These are phyloP conservation scores for Chinchilla lanigera DNA, from an alignment of 2,113 vertebrate genomes.

Conservation along the genomic window DNA sequence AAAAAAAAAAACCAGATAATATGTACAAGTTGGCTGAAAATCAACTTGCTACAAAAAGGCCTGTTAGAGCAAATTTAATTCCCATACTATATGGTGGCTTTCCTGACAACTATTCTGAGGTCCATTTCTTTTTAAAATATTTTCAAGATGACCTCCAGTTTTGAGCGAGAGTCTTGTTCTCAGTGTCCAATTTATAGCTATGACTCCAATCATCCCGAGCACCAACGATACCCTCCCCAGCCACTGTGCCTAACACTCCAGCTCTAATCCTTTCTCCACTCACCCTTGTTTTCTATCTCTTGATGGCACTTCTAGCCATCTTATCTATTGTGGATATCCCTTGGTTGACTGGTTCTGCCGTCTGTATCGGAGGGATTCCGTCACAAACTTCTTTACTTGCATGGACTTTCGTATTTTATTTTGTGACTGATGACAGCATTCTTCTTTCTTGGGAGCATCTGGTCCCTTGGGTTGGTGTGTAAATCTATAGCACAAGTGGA, in stretches of 20 bases:
- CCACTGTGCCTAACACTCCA: background rate
- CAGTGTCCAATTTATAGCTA: background rate
- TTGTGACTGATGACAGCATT: background rate
- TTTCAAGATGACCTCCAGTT: background rate
- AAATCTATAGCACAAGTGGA: background rate
- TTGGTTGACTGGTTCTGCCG: background rate
- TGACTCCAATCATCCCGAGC: background rate
- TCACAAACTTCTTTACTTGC: background rate
- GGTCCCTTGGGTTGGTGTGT: background rate
- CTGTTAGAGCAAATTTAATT: slow-evolving; percentile 1
- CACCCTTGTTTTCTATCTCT: background rate
- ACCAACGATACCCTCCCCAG: background rate
- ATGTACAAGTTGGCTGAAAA: background rate
- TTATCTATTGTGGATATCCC: background rate
- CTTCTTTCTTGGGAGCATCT: background rate
- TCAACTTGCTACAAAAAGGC: background rate
- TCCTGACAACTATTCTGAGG: background rate
- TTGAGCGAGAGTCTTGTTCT: background rate
- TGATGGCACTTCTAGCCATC: background rate
- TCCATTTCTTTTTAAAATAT: background rate
- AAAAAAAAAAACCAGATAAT: no score
- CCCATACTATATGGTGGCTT: background rate
- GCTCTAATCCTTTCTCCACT: background rate
- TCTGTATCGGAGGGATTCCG: background rate
- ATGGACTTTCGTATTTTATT: background rate